A percentile compares a stretch with the other conserved stretches of the same genome.
Evolutionary conservation across 2,113 vertebrate species (phyloP).

Genomic region (Reinhardtius hippoglossoides): DNA sequence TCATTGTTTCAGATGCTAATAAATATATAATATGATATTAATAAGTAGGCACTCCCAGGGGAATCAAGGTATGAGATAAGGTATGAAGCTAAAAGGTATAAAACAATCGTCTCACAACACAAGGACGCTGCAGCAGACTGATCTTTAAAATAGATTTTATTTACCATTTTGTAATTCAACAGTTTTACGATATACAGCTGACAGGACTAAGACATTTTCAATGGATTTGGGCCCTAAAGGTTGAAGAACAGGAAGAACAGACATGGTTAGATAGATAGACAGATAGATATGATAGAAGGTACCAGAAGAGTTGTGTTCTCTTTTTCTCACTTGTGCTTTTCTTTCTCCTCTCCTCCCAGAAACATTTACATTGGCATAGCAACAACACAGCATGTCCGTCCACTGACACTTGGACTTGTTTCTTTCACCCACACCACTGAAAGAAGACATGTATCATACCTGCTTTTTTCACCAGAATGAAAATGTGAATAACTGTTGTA

Average conservation of each 20-base stretch:
- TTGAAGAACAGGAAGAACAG: constrained; percentile 67
- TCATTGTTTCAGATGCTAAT: too few relatives aligned
- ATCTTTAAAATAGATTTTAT: constrained; percentile 89
- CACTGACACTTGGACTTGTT: constrained; percentile 21
- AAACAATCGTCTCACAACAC: neutral
- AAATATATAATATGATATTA: too few relatives aligned
- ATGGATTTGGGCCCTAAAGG: constrained; percentile 82
- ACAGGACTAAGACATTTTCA: constrained; percentile 84
- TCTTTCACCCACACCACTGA: constrained; percentile 50
- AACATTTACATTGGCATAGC: constrained; percentile 58
- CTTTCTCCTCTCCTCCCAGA: constrained; percentile 48
- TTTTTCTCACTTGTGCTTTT: constrained; percentile 76
- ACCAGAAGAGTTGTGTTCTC: constrained; percentile 74
- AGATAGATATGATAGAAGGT: constrained; percentile 75
- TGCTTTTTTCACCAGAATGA: constrained; percentile 30
- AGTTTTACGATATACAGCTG: constrained; percentile 85
- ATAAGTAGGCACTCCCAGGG: neutral
- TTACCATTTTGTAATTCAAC: constrained; percentile 85
- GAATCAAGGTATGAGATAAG: neutral
- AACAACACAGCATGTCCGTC: constrained; percentile 46
- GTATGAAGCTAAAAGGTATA: neutral
- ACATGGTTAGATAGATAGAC: constrained; percentile 81
- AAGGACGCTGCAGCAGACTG: constrained; percentile 10
- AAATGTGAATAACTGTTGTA: constrained; percentile 28
- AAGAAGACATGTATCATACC: constrained; percentile 31